Evolutionary conservation across 2,113 vertebrate genomes (phyloP).

Genomic region (Callospermophilus lateralis): DNA sequence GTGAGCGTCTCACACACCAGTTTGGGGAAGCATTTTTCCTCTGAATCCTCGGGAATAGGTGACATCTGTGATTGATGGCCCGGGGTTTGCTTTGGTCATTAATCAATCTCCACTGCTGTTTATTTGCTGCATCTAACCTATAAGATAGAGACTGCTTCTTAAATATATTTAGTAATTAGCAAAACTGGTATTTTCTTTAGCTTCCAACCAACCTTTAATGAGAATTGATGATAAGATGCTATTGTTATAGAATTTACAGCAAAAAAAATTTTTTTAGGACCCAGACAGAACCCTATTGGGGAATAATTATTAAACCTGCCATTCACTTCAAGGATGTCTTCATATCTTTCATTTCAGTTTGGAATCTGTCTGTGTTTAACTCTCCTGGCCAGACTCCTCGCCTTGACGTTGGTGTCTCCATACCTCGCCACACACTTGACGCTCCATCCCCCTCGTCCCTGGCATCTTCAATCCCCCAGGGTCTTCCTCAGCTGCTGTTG

Average conservation of each 20-base stretch:
- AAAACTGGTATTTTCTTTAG: conserved; percentile 62
- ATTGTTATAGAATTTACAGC: not conserved
- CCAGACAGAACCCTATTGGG: conserved; percentile 43
- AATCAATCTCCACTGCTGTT: conserved; percentile 63
- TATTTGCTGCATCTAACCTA: conserved; percentile 72
- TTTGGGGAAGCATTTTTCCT: not conserved
- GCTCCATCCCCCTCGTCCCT: not conserved
- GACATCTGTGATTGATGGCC: conserved; percentile 48
- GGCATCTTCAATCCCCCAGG: no score
- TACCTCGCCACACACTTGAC: not conserved
- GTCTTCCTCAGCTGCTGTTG: not conserved
- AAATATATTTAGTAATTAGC: conserved; percentile 64
- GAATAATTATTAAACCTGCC: not conserved
- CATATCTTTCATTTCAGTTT: not conserved
- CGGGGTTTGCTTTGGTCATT: conserved; percentile 48
- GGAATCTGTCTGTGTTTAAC: not conserved
- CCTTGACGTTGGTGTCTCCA: not conserved
- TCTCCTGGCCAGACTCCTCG: not conserved
- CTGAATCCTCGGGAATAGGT: not conserved
- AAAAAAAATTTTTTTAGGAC: not conserved
- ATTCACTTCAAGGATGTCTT: not conserved
- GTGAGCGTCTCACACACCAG: not conserved
- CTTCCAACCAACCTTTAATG: conserved; percentile 33
- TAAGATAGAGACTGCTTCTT: conserved; percentile 52
- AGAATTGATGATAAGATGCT: conserved; percentile 42